Evolutionary conservation across 2,797 vertebrate genomes (phyloP).

Genomic region (Tangara arthus): DNA sequence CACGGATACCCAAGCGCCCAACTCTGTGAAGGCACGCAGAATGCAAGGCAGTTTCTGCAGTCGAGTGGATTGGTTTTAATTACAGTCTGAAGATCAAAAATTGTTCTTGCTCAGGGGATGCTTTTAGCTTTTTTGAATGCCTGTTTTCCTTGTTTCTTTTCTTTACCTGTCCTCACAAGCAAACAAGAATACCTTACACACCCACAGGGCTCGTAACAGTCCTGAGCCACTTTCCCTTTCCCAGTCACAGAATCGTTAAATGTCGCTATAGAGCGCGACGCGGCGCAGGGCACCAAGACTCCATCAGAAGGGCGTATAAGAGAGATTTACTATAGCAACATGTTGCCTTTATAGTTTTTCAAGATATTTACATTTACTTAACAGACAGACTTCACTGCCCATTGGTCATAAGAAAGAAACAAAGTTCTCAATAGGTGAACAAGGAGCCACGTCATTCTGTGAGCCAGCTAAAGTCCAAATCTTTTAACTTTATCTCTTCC

Average conservation of each 20-base stretch:
- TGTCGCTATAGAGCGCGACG: not conserved
- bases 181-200: not conserved
- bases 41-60: not conserved
- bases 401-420: not conserved
- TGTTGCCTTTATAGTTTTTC: not conserved
- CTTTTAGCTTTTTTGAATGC: not conserved
- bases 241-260: not conserved
- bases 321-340: not conserved
- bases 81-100: not conserved
- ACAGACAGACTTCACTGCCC: not conserved
- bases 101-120: not conserved
- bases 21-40: not conserved
- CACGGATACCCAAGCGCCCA: not conserved
- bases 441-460: not conserved
- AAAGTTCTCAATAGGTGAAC: not conserved
- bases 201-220: not conserved
- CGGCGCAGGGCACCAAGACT: not conserved
- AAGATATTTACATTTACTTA: not conserved
- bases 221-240: not conserved
- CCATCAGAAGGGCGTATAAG: not conserved
- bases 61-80: not conserved
- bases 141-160: not conserved
- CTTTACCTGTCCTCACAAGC: not conserved
- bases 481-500: not conserved
- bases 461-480: rapidly evolving